These are phyloP conservation scores for Eurytoma californica DNA, from an alignment of 2,888 invertebrate species.

Conservation along the genomic window DNA sequence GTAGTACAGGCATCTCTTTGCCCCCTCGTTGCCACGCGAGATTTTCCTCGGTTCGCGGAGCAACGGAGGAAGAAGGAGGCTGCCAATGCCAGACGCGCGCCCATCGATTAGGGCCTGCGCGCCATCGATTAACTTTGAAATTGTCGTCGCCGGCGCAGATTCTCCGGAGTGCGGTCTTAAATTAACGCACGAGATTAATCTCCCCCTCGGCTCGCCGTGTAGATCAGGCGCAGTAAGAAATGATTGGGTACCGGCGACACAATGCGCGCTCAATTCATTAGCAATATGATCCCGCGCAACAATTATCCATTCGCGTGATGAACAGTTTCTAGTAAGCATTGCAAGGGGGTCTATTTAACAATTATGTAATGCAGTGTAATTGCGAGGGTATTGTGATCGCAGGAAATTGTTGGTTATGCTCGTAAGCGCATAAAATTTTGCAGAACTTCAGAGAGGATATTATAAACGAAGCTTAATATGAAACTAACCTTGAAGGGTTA, in stretches of 20 bases:
- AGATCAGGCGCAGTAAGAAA: slow-evolving; percentile 45
- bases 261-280: background rate
- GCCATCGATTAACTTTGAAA: slow-evolving; percentile 68
- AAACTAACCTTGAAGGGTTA: no score
- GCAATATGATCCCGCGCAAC: no score
- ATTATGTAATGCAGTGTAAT: no score
- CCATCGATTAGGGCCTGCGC: slow-evolving; percentile 16
- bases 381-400: no score
- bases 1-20: no score
- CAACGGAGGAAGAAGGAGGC: slow-evolving; percentile 59
- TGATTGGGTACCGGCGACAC: background rate
- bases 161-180: slow-evolving; percentile 62
- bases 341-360: no score
- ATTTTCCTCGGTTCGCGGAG: slow-evolving; percentile 55
- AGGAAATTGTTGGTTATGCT: no score
- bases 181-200: slow-evolving; percentile 67
- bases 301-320: no score
- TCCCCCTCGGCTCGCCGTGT: slow-evolving; percentile 57
- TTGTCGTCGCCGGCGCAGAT: slow-evolving; percentile 64
- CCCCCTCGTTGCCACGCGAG: slow-evolving; percentile 42
- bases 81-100: slow-evolving; percentile 63
- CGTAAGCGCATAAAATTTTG: no score
- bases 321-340: no score
- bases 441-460: no score
- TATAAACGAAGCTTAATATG: no score